Conservation (phyloP, 2,113 vertebrate genomes). For the Burhinus bistriatus region DNA sequence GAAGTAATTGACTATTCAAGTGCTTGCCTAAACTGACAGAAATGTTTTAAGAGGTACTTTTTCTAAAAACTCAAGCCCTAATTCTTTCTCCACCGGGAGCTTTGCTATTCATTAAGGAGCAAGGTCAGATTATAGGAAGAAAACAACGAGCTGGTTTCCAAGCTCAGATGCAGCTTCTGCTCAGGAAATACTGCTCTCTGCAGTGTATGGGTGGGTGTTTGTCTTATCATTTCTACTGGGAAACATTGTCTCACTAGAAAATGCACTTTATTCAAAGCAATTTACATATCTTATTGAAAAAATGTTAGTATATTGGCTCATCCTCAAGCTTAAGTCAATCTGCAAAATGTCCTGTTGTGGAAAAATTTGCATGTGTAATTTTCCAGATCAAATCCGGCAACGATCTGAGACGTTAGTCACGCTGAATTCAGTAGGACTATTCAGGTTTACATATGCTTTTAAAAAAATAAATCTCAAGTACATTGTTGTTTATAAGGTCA, state of each 20-base stretch:
- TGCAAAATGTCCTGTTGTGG: not conserved
- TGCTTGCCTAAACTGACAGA: not conserved
- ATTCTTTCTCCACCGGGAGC: not conserved
- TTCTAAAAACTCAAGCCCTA: not conserved
- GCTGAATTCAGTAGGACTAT: not conserved
- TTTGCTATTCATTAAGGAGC: constrained; percentile 9
- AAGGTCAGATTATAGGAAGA: not conserved
- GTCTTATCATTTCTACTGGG: not conserved
- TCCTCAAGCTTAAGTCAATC: constrained; percentile 15
- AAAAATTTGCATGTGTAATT: constrained; percentile 38
- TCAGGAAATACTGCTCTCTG: not conserved
- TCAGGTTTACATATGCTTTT: not conserved
- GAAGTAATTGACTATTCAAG: not conserved
- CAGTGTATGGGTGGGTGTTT: not conserved
- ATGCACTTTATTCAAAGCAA: not conserved
- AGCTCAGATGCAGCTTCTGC: not conserved
- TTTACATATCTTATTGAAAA: constrained; percentile 1
- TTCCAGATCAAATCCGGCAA: not conserved
- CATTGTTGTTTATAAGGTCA: not conserved
- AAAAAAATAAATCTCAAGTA: not conserved
- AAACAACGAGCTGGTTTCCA: not conserved
- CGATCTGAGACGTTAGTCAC: not conserved
- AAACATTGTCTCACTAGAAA: not conserved
- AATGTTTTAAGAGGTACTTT: constrained; percentile 11
- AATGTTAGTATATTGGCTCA: not conserved